Base-by-base conservation (phyloP, 2,797 vertebrate species). In the Poecilia velifera region DNA sequence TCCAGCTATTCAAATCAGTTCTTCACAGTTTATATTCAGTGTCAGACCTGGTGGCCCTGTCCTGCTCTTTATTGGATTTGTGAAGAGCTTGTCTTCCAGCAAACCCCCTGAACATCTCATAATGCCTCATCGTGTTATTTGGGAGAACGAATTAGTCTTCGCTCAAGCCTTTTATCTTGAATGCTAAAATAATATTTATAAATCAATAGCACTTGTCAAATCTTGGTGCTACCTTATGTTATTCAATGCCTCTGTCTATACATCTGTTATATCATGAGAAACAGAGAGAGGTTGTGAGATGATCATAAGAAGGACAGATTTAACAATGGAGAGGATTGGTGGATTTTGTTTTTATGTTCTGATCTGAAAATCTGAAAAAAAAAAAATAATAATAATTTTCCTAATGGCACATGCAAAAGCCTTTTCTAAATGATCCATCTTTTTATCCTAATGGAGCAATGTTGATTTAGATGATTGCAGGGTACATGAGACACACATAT, bases 181-280 rank as follows among this genome's bases (percentile, higher is more conserved):
- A 70, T 25, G n/a, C 22, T 34, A 68, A 68, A 68, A 22, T 68
- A 70, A 43, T 10, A 41, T 68, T 22, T 25, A 25, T 25, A 41
- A 68, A 68, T 22, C 39, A n/a, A 70, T 72, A 68, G 53, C 73
- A 53, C 68, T 55, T 79, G 78, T 47, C 6, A 76, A 78, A 71
- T 41, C 66, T 73, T 74, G 77, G 74, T 66, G 73, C 72, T 84
- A 77, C 80, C 74, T 51, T 73, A 78, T 85, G 79, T 87, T 51
- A 87, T 80, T 75, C 85, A 82, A 82, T 82, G 74, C 76, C 74
- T 79, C 79, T 74, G 89, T 92, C 87, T 80, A 81, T 25, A 43
- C 9, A 70, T 25, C 14, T 43, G 64, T 70, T 70, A 25, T 45
- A 12, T 71, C 2, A 45, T 16, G 25, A 8, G 25, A 71, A 70